These are phyloP conservation scores for Nannoperca australis DNA, from an alignment of 2,797 vertebrate species.

Conservation along the genomic window DNA sequence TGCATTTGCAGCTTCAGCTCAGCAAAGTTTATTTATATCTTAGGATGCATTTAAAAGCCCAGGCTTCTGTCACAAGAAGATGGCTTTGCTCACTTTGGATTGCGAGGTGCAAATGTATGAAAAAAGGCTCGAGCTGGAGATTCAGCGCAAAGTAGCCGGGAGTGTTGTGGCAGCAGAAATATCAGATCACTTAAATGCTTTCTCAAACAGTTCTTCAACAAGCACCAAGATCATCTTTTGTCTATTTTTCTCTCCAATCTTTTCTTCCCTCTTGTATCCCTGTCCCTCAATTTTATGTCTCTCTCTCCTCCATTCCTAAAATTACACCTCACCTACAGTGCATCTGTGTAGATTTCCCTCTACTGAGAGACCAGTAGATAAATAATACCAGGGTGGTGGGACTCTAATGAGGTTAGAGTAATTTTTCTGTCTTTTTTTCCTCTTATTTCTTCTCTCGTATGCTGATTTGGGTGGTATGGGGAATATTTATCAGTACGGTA, in stretches of 20 bases:
- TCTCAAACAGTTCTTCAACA: slow-evolving; percentile 74
- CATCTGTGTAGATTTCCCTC: slow-evolving; percentile 32
- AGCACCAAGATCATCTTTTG: slow-evolving; percentile 54
- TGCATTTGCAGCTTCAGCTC: slow-evolving; percentile 81
- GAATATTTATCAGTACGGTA: background rate
- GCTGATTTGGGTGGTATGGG: background rate
- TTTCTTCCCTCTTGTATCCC: slow-evolving; percentile 14
- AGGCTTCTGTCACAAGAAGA: slow-evolving; percentile 74
- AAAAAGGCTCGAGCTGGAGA: slow-evolving; percentile 78
- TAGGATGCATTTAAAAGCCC: slow-evolving; percentile 76
- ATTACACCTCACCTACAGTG: slow-evolving; percentile 49
- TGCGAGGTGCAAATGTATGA: slow-evolving; percentile 88
- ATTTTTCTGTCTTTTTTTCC: background rate
- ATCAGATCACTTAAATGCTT: slow-evolving; percentile 80
- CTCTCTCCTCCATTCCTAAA: slow-evolving; percentile 29
- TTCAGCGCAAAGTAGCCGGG: slow-evolving; percentile 74
- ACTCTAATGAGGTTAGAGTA: background rate
- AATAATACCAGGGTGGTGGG: slow-evolving; percentile 4
- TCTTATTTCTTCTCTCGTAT: background rate
- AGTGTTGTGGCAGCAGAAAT: slow-evolving; percentile 80
- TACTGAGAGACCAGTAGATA: slow-evolving; percentile 7
- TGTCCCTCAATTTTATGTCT: slow-evolving; percentile 10
- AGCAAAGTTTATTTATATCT: slow-evolving; percentile 84
- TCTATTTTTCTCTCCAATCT: slow-evolving; percentile 29
- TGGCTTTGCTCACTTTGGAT: slow-evolving; percentile 77